phyloP scores from a whole-genome alignment of 92 coral and sea anemone species.

The Porites evermanni region DNA sequence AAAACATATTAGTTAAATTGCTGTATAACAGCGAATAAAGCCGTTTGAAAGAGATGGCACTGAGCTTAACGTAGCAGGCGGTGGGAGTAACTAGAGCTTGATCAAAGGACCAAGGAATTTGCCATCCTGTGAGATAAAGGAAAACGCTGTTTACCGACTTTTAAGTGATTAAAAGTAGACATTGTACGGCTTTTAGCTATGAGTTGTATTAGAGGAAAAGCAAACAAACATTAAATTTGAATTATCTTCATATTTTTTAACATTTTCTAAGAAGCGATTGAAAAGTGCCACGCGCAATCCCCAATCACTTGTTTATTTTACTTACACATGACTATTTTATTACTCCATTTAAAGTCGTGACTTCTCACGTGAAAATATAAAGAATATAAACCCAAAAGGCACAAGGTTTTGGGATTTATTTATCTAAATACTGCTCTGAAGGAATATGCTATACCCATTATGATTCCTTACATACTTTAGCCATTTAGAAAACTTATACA shows the following conservation, averaged over 20 bases:
- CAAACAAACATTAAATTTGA: constrained; percentile 4
- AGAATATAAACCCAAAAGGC: too few species aligned
- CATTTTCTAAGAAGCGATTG: not conserved
- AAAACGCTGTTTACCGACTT: constrained; percentile 33
- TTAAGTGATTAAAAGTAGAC: not conserved
- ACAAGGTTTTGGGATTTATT: not conserved
- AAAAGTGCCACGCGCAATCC: not conserved
- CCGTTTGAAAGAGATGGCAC: constrained; percentile 29
- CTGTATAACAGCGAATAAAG: constrained; percentile 44
- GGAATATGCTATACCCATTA: constrained; percentile 32
- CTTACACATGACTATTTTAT: not conserved
- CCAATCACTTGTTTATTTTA: not conserved
- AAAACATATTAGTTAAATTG: constrained; percentile 50
- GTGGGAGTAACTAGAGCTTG: constrained; percentile 27
- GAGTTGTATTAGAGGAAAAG: not conserved
- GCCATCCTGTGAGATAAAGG: constrained; percentile 43
- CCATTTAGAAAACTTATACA: constrained; percentile 7
- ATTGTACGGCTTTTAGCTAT: not conserved
- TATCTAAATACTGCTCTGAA: not conserved
- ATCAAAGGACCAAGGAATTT: constrained; percentile 46
- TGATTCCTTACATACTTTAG: constrained; percentile 44
- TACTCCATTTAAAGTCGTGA: not conserved
- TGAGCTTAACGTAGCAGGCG: constrained; percentile 27
- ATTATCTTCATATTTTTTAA: not conserved
- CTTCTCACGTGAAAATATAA: too few species aligned